Evolutionary conservation across 2,113 vertebrate species (phyloP).

Genomic region (Phyllopteryx taeniolatus): DNA sequence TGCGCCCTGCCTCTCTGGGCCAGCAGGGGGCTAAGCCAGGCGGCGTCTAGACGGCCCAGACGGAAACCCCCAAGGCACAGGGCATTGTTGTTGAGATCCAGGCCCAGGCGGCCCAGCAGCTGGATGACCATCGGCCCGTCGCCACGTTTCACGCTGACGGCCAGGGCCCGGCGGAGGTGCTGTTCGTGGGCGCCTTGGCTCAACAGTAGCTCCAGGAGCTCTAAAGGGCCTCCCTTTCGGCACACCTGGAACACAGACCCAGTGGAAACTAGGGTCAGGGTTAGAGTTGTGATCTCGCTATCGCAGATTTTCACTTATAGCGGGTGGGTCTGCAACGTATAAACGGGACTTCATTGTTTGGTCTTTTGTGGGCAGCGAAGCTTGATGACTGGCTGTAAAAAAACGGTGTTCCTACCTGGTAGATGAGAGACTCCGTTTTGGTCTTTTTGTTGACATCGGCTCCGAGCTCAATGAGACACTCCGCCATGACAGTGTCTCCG

Average conservation of each 20-base stretch:
- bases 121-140: conserved; percentile 79
- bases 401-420: conserved; percentile 75
- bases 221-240: conserved; percentile 81
- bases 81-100: conserved; percentile 84
- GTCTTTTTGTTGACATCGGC: conserved; percentile 85
- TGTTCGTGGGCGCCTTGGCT: conserved; percentile 82
- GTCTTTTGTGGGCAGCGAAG: neutral
- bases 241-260: conserved; percentile 69
- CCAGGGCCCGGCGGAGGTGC: conserved; percentile 82
- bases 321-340: no score
- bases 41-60: conserved; percentile 82
- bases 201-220: conserved; percentile 86
- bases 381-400: neutral
- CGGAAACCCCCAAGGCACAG: conserved; percentile 91
- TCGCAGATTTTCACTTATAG: no score
- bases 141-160: conserved; percentile 78
- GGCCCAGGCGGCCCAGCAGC: conserved; percentile 83
- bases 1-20: conserved; percentile 67
- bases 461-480: conserved; percentile 86
- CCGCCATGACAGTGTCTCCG: conserved; percentile 78
- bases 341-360: no score
- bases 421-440: conserved; percentile 83
- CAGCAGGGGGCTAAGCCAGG: conserved; percentile 88
- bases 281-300: neutral
- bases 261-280: neutral